These are phyloP conservation scores for Himalopsyche anomala DNA, from an alignment of 2,888 invertebrate genomes.

Conservation along the genomic window DNA sequence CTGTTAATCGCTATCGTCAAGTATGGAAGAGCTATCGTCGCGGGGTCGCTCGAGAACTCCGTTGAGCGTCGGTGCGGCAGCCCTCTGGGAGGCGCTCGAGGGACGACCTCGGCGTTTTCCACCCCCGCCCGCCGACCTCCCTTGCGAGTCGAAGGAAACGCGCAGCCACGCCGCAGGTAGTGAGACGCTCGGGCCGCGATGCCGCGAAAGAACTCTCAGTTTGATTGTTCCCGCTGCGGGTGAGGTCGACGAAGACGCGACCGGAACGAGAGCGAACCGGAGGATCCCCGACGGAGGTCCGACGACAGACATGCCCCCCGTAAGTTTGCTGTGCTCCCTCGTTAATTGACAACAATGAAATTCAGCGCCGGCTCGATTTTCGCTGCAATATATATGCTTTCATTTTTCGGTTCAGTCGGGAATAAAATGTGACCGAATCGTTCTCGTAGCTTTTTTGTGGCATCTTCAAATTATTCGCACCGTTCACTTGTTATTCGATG, in stretches of 20 bases:
- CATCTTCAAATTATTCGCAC: too few species aligned
- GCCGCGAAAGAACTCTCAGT: conserved; percentile 59
- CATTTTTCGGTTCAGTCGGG: too few species aligned
- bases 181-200: conserved; percentile 48
- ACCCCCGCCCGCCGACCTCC: conserved; percentile 49
- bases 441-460: too few species aligned
- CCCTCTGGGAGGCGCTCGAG: conserved; percentile 67
- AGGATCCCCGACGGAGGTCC: conserved; percentile 12
- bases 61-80: conserved; percentile 69
- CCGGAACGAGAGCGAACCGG: conserved; percentile 14
- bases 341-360: too few species aligned
- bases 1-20: background rate
- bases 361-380: background rate
- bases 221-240: conserved; percentile 64
- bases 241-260: conserved; percentile 54
- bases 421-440: too few species aligned
- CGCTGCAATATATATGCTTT: too few species aligned
- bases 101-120: conserved; percentile 63
- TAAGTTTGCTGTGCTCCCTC: conserved; percentile 13
- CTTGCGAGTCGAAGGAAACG: conserved; percentile 38
- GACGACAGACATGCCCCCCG: conserved; percentile 52
- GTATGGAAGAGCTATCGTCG: conserved; percentile 52
- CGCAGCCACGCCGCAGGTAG: background rate
- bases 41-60: conserved; percentile 68
- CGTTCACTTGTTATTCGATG: too few species aligned